Conservation (phyloP, 2,797 vertebrate species). For the Enteromius radiatus region DNA sequence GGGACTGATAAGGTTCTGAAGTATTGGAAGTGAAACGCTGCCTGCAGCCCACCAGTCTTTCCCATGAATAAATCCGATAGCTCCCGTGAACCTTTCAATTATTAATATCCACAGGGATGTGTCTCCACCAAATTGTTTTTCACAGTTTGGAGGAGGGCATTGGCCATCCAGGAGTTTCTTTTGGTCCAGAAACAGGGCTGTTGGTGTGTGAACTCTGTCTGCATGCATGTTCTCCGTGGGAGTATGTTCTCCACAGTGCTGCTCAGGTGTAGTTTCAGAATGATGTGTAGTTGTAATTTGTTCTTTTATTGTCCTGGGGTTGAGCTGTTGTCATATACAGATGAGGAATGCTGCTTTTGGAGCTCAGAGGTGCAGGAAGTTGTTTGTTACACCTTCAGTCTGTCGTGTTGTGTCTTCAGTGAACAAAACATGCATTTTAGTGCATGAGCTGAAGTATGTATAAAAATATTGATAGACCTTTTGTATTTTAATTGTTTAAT, state of each 20-base stretch:
- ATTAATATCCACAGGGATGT: constrained; percentile 71
- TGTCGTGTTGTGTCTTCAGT: not conserved
- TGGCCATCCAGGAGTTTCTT: constrained; percentile 57
- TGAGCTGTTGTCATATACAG: constrained; percentile 51
- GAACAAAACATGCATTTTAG: not conserved
- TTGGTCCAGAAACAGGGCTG: constrained; percentile 62
- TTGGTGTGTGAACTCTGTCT: constrained; percentile 22
- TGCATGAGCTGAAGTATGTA: not conserved
- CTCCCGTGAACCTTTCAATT: constrained; percentile 73
- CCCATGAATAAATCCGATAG: constrained; percentile 67
- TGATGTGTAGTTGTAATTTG: constrained; percentile 68
- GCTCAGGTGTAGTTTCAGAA: constrained; percentile 52
- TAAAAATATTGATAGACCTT: not conserved
- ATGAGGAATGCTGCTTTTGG: constrained; percentile 12
- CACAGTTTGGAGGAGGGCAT: constrained; percentile 62
- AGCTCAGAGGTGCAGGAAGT: not conserved
- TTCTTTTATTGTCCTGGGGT: constrained; percentile 59
- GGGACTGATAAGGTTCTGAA: constrained; percentile 57
- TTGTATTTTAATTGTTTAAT: not conserved
- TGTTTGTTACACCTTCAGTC: not conserved
- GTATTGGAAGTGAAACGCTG: constrained; percentile 44
- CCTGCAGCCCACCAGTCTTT: constrained; percentile 52
- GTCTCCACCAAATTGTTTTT: constrained; percentile 66
- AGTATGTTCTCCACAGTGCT: constrained; percentile 54
- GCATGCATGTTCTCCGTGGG: constrained; percentile 37